phyloP scores from a whole-genome alignment of 2,888 invertebrate species.

The Diarsia mendica region DNA sequence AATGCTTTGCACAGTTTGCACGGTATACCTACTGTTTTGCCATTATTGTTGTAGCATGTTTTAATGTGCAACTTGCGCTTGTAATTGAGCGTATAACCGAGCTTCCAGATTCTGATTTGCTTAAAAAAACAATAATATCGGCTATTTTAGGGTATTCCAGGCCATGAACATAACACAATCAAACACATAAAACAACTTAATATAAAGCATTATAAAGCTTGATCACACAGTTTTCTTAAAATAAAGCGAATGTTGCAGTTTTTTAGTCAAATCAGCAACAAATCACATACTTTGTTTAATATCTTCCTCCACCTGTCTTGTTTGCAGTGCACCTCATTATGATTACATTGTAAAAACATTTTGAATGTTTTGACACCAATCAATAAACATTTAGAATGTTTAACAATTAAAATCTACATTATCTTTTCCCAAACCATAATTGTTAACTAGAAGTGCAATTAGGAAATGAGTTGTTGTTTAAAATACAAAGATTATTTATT shows the following conservation, averaged over 20 bases:
- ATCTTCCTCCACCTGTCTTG: constrained; percentile 31
- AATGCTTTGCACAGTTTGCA: too few species aligned
- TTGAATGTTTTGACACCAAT: neutral
- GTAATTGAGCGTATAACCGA: neutral
- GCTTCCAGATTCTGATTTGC: neutral
- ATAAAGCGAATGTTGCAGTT: constrained; percentile 34
- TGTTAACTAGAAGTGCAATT: constrained; percentile 43
- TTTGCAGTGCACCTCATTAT: constrained; percentile 9
- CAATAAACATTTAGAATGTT: constrained; percentile 4
- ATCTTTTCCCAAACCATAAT: constrained; percentile 36
- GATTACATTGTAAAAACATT: constrained; percentile 10
- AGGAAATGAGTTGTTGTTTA: constrained; percentile 21
- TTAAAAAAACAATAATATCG: too few species aligned
- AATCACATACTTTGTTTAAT: constrained; percentile 44
- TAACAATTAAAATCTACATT: constrained; percentile 9
- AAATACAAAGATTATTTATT: constrained; percentile 42
- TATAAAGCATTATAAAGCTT: constrained; percentile 45
- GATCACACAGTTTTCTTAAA: neutral
- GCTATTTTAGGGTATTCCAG: constrained; percentile 5
- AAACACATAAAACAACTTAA: constrained; percentile 5
- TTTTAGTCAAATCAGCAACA: constrained; percentile 18
- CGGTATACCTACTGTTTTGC: neutral
- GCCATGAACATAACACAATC: neutral
- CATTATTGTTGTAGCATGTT: neutral
- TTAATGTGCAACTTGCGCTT: neutral